Conservation (phyloP, 2,888 invertebrate genomes). For the Bombyx huttoni region DNA sequence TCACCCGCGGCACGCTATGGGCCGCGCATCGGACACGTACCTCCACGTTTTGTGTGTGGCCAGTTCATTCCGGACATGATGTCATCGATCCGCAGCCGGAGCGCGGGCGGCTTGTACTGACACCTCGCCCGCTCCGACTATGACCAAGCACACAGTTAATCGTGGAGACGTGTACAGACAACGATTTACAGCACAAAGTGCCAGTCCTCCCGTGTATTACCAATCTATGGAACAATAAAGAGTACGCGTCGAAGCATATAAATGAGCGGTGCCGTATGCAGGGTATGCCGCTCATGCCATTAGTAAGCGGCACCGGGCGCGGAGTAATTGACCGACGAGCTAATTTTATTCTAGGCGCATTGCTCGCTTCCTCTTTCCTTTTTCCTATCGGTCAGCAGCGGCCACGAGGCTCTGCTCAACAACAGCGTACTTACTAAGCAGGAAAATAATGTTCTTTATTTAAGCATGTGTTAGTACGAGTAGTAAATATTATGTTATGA, state of each 20-base stretch:
- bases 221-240: slow-evolving; percentile 71
- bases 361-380: slow-evolving; percentile 68
- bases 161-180: slow-evolving; percentile 66
- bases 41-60: slow-evolving; percentile 59
- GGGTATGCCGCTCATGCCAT: slow-evolving; percentile 54
- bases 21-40: slow-evolving; percentile 42
- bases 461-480: not conserved
- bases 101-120: slow-evolving; percentile 51
- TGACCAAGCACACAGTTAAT: slow-evolving; percentile 59
- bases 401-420: slow-evolving; percentile 38
- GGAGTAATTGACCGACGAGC: slow-evolving; percentile 69
- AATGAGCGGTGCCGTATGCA: slow-evolving; percentile 64
- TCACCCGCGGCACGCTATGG: slow-evolving; percentile 15
- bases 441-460: not conserved
- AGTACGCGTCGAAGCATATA: slow-evolving; percentile 53
- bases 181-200: slow-evolving; percentile 70
- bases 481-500: not conserved
- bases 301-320: slow-evolving; percentile 56
- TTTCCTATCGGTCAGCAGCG: slow-evolving; percentile 69
- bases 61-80: slow-evolving; percentile 61
- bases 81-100: slow-evolving; percentile 53
- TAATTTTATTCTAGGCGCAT: slow-evolving; percentile 69
- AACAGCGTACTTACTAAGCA: slow-evolving; percentile 6
- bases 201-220: slow-evolving; percentile 71
- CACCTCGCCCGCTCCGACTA: slow-evolving; percentile 38